Evolutionary conservation across 2,797 vertebrate species (phyloP).

Genomic region (Hoplostethus atlanticus): DNA sequence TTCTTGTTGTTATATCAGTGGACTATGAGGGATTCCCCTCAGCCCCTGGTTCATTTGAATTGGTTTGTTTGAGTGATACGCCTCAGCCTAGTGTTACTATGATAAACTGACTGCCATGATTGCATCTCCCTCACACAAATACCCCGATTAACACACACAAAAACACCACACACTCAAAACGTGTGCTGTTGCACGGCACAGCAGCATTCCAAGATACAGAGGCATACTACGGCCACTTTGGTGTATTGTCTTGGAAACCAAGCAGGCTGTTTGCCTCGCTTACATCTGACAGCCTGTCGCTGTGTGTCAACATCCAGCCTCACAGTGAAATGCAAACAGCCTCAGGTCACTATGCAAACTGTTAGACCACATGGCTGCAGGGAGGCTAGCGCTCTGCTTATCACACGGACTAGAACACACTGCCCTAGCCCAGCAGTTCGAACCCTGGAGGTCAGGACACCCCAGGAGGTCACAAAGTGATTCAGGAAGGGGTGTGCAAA

Average conservation of each 20-base stretch:
- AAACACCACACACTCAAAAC: constrained; percentile 8
- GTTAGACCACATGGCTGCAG: constrained; percentile 36
- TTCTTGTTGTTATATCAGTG: background rate
- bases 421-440: constrained; percentile 26
- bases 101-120: no score
- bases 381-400: constrained; percentile 44
- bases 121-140: background rate
- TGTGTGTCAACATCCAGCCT: constrained; percentile 66
- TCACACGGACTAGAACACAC: constrained; percentile 45
- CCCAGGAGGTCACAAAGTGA: constrained; percentile 5
- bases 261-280: constrained; percentile 48
- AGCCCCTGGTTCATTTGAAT: background rate
- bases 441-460: constrained; percentile 26
- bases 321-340: constrained; percentile 62
- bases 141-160: constrained; percentile 1
- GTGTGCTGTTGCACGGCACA: background rate
- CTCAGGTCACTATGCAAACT: constrained; percentile 50
- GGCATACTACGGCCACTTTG: constrained; percentile 36
- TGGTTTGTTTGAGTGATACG: background rate
- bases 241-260: constrained; percentile 55
- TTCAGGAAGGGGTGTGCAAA: constrained; percentile 1
- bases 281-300: constrained; percentile 57
- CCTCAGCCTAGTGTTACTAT: background rate
- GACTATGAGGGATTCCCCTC: background rate
- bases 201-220: constrained; percentile 32